phyloP scores from a whole-genome alignment of 1,140 invertebrate genomes.

The Sinella curviseta region DNA sequence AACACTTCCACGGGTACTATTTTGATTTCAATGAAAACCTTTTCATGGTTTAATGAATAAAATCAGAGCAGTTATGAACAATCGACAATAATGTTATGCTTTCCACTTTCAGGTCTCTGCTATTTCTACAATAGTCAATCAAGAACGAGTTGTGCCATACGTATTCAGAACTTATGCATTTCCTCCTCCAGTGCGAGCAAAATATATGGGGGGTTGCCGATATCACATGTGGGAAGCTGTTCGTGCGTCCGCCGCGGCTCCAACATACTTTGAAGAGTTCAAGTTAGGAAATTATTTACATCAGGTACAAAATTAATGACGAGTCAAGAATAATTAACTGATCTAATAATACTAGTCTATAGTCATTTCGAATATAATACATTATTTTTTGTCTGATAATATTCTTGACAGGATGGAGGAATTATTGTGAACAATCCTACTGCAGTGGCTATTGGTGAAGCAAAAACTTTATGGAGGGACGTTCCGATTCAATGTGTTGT shows the following conservation, averaged over 20 bases:
- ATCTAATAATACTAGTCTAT: constrained; percentile 9
- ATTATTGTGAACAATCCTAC: constrained; percentile 89
- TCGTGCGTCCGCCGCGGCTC: constrained; percentile 86
- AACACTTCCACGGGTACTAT: constrained; percentile 64
- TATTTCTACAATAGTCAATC: constrained; percentile 80
- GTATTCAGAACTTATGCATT: constrained; percentile 87
- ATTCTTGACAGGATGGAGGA: constrained; percentile 67
- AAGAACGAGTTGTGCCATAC: constrained; percentile 75
- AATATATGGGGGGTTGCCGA: constrained; percentile 75
- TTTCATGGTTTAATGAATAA: constrained; percentile 27
- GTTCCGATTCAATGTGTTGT: constrained; percentile 78
- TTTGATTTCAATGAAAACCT: constrained; percentile 5
- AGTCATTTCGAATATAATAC: background rate
- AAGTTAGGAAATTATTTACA: constrained; percentile 73
- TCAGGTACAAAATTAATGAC: constrained; percentile 72
- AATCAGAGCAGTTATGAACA: too few species aligned
- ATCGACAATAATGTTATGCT: background rate
- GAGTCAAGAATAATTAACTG: constrained; percentile 43
- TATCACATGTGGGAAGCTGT: constrained; percentile 84
- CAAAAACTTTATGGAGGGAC: constrained; percentile 79
- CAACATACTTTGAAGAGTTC: constrained; percentile 88
- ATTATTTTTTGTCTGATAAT: background rate
- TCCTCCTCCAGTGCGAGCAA: constrained; percentile 70
- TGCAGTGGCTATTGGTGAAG: constrained; percentile 84
- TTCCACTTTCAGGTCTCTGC: constrained; percentile 66